Evolutionary conservation across 2,888 invertebrate genomes (phyloP).

Genomic region (Thymelicus acteon): DNA sequence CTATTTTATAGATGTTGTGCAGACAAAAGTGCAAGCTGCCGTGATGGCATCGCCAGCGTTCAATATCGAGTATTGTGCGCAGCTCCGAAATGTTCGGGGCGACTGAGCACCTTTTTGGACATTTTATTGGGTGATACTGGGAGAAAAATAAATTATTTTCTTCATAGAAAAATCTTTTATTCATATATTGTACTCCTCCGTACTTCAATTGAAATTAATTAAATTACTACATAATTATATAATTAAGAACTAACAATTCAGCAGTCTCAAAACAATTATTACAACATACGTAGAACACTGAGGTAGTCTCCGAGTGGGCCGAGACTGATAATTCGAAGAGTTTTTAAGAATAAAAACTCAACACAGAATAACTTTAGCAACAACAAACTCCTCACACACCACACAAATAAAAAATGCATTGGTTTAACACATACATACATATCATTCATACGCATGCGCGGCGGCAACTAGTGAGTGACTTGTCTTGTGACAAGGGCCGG

Average conservation of each 20-base stretch:
- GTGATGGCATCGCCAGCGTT: slow-evolving; percentile 69
- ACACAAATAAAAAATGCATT: slow-evolving; percentile 74
- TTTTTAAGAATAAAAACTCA: slow-evolving; percentile 28
- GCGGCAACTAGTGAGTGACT: slow-evolving; percentile 49
- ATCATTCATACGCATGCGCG: slow-evolving; percentile 52
- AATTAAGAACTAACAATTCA: slow-evolving; percentile 82
- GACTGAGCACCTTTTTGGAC: slow-evolving; percentile 49
- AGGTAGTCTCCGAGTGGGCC: slow-evolving; percentile 68
- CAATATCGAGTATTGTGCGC: slow-evolving; percentile 62
- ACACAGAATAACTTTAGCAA: slow-evolving; percentile 16
- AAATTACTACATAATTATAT: slow-evolving; percentile 77
- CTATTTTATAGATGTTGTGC: slow-evolving; percentile 64
- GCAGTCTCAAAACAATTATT: slow-evolving; percentile 81
- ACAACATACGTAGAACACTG: slow-evolving; percentile 74
- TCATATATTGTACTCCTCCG: slow-evolving; percentile 71
- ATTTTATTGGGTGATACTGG: too few species aligned
- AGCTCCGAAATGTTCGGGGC: slow-evolving; percentile 59
- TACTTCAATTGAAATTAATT: slow-evolving; percentile 72
- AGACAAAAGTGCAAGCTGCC: slow-evolving; percentile 70
- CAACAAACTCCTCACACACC: slow-evolving; percentile 42
- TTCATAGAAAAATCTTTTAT: slow-evolving; percentile 79
- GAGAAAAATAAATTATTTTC: slow-evolving; percentile 51
- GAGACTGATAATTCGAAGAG: slow-evolving; percentile 60
- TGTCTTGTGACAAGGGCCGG: slow-evolving; percentile 51
- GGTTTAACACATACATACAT: slow-evolving; percentile 62